Evolutionary conservation across 2,888 invertebrate species (phyloP).

Genomic region (Pristionchus mayeri): DNA sequence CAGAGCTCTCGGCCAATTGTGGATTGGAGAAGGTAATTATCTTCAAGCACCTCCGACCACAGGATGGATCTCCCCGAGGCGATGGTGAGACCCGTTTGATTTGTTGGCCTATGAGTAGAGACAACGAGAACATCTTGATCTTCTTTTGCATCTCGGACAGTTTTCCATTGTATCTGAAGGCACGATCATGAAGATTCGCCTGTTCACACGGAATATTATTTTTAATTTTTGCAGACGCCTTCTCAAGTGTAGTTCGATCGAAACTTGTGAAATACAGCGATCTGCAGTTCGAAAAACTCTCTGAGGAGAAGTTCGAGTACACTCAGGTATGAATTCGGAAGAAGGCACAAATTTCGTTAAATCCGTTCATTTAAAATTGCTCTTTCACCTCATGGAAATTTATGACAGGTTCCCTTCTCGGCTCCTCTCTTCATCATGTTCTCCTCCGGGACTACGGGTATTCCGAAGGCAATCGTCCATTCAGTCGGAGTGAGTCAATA

Average conservation of each 20-base stretch:
- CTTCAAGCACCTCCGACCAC: slow-evolving; percentile 56
- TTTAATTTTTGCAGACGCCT: background rate
- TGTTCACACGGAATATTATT: background rate
- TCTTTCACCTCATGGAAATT: background rate
- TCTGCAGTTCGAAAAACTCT: slow-evolving; percentile 18
- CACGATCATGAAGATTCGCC: too few relatives aligned
- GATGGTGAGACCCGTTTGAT: background rate
- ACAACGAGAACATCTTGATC: too few relatives aligned
- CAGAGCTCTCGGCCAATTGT: too few relatives aligned
- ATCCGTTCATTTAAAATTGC: background rate
- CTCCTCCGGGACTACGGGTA: slow-evolving; percentile 81
- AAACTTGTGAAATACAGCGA: slow-evolving; percentile 32
- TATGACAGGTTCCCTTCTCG: slow-evolving; percentile 79
- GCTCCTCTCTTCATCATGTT: slow-evolving; percentile 81
- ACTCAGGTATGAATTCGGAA: background rate
- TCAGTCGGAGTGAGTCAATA: slow-evolving; percentile 80
- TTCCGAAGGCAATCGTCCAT: slow-evolving; percentile 81
- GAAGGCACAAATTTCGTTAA: background rate
- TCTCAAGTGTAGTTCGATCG: background rate
- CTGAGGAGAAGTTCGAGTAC: slow-evolving; percentile 17
- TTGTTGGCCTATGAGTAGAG: too few relatives aligned
- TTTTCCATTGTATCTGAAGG: too few relatives aligned
- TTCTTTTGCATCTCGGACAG: too few relatives aligned
- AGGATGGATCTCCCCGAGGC: slow-evolving; percentile 32
- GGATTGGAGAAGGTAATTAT: slow-evolving; percentile 65